Conservation (phyloP, 2,888 invertebrate species). For the Troilus luridus region DNA sequence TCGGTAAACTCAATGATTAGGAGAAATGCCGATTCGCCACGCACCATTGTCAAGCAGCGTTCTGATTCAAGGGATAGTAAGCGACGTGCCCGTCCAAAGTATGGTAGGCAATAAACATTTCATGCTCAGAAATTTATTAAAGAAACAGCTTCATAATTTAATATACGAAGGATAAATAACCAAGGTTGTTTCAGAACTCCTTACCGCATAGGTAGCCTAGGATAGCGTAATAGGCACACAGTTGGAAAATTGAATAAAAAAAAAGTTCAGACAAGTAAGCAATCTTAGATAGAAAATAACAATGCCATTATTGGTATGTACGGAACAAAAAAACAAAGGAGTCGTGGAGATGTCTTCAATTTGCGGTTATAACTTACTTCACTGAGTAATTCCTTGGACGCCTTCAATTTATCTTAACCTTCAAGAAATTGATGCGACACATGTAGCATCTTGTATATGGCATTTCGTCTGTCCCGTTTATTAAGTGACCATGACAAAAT, state of each 20-base stretch:
- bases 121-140: background rate
- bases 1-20: background rate
- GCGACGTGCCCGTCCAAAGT: constrained; percentile 6
- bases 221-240: background rate
- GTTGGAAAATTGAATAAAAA: background rate
- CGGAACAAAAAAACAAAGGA: background rate
- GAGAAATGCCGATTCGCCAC: background rate
- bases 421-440: background rate
- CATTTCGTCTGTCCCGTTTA: too few relatives aligned
- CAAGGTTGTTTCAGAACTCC: background rate
- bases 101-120: background rate
- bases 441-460: background rate
- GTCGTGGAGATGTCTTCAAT: background rate
- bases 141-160: background rate
- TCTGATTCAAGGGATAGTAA: background rate
- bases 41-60: background rate
- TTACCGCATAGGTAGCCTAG: background rate
- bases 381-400: background rate
- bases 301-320: background rate
- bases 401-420: background rate
- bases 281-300: background rate
- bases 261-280: background rate
- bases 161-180: background rate
- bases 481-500: too few relatives aligned
- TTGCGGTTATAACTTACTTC: background rate